Base-by-base conservation (phyloP, 2,888 invertebrate genomes). In the Vanessa cardui region DNA sequence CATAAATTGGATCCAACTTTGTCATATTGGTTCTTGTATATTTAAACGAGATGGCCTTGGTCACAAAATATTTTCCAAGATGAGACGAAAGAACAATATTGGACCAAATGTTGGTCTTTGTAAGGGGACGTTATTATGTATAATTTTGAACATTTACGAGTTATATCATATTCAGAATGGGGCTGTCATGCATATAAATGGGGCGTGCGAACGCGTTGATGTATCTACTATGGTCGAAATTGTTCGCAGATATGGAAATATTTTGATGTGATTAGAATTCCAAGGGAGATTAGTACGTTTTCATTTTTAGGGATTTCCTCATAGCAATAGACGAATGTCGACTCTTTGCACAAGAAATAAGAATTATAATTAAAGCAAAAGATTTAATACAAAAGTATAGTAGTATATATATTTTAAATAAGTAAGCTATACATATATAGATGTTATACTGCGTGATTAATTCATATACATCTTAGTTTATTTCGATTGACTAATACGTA, bases 141-240 rank as follows among this genome's bases (percentile, higher is more conserved):
- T 66, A 47, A 69, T 62, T 62, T 49, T 49, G 45, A 45, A 66
- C 31, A 66, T 62, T 69, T 64, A 58, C 62, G 20, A 65, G 44
- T 59, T 12, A 65, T 59, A 68, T 68, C 44, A 64, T 58, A 69
- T 69, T 69, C 66, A 58, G 52, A 46, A 65, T 47, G 56, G 58
- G 62, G 26, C 50, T 65, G 21, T 62, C 18, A 62, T 69, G 69
- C 69, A 69, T 62, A 69, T 54, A 69, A 69, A 65, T 60, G 66
- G 58, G 44, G 8, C 15, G 16, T 54, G 15, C 20, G 45, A 52
- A 54, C 65, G 69, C 54, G 58, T 58, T 58, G 58, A 66, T 54
- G 54, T 69, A 69, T 66, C 47, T n/a, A 52, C 4, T 60, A 44
- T 44, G 16, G 49, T 31, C 31, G 18, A 65, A 65, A 69, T 62